Conservation (phyloP, 2,113 vertebrate genomes). For the Anhinga anhinga region DNA sequence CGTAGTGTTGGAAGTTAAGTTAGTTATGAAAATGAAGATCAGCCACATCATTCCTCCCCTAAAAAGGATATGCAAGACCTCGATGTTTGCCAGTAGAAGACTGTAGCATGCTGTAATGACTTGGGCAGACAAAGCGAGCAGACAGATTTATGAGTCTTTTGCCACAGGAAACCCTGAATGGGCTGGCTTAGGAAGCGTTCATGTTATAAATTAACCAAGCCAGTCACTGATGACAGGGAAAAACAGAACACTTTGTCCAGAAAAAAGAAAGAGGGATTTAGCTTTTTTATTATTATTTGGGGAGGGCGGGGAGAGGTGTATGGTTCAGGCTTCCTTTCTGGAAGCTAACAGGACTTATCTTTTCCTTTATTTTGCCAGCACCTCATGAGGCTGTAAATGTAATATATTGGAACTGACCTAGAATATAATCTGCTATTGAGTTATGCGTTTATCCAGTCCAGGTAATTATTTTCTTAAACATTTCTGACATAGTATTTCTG, state of each 20-base stretch:
- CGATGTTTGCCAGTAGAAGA: rapidly evolving
- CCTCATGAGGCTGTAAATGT: neutral
- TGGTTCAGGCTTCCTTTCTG: neutral
- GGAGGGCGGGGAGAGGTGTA: too few species aligned
- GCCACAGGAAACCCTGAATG: neutral
- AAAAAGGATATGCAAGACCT: neutral
- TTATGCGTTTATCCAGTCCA: neutral
- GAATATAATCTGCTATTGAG: slow-evolving; percentile 3
- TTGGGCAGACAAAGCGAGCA: neutral
- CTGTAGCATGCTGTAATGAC: neutral
- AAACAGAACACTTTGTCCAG: neutral
- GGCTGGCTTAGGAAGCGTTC: neutral
- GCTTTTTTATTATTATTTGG: neutral
- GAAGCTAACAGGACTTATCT: neutral
- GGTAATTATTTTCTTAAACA: slow-evolving; percentile 38
- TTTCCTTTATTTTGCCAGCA: neutral
- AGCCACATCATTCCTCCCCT: neutral
- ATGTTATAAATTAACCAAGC: neutral
- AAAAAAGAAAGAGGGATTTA: neutral
- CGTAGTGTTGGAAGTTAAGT: neutral
- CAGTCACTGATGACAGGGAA: neutral
- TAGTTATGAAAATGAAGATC: neutral
- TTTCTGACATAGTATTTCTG: slow-evolving; percentile 22
- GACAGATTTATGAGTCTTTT: neutral
- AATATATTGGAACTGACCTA: neutral